Conservation (phyloP, 2,888 invertebrate genomes). For the Hirtodrosophila trivittata region DNA sequence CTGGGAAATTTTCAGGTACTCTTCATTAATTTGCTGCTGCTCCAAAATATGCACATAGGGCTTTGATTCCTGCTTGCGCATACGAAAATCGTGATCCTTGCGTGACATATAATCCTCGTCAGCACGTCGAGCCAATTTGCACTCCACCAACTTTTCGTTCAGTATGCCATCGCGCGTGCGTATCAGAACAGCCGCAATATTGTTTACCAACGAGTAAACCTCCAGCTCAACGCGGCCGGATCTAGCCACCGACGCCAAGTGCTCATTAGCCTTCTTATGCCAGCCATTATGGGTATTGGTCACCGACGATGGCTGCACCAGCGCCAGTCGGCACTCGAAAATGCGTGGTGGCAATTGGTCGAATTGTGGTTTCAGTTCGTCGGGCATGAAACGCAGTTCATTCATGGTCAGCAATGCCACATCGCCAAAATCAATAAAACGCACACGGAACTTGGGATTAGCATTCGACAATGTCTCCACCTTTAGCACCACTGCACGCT, state of each 20-base stretch:
- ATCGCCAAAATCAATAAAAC: constrained; percentile 92
- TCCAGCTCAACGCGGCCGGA: constrained; percentile 82
- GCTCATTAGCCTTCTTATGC: constrained; percentile 85
- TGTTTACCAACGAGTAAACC: constrained; percentile 90
- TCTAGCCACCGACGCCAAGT: constrained; percentile 84
- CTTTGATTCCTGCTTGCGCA: constrained; percentile 81
- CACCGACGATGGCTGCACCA: constrained; percentile 88
- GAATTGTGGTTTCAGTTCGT: constrained; percentile 65
- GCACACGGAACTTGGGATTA: constrained; percentile 85
- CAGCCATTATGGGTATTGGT: constrained; percentile 87
- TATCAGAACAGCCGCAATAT: constrained; percentile 89
- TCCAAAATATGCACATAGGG: constrained; percentile 52
- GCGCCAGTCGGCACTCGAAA: constrained; percentile 89
- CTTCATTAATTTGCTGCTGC: constrained; percentile 74
- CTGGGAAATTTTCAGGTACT: constrained; percentile 75
- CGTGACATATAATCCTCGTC: constrained; percentile 92
- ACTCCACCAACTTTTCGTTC: constrained; percentile 87
- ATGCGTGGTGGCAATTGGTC: constrained; percentile 86
- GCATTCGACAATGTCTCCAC: constrained; percentile 70
- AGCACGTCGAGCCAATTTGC: constrained; percentile 87
- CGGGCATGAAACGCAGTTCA: constrained; percentile 84
- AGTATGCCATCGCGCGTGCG: constrained; percentile 84
- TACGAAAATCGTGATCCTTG: constrained; percentile 87
- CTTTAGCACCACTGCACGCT: constrained; percentile 86
- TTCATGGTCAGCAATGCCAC: constrained; percentile 84